phyloP scores from a whole-genome alignment of 2,888 invertebrate species.

The Danaus chrysippus region DNA sequence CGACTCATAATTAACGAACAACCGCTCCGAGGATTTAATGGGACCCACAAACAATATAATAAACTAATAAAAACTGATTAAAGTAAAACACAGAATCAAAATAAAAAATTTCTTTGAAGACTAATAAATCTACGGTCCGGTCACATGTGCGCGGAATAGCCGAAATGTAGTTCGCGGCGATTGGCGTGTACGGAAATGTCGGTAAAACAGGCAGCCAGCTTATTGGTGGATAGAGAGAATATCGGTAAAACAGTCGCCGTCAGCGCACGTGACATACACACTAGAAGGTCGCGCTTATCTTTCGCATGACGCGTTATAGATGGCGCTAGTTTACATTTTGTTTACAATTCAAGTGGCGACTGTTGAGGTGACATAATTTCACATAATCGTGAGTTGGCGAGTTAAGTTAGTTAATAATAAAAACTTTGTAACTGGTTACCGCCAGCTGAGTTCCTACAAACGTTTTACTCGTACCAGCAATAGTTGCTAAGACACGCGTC shows the following conservation, averaged over 20 bases:
- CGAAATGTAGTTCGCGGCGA: constrained; percentile 46
- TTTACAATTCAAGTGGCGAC: constrained; percentile 47
- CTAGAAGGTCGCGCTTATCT: constrained; percentile 36
- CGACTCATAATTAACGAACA: constrained; percentile 49
- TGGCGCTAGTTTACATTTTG: constrained; percentile 49
- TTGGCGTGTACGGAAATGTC: constrained; percentile 48
- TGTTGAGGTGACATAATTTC: constrained; percentile 59
- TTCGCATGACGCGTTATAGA: constrained; percentile 37
- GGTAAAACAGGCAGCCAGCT: constrained; percentile 38
- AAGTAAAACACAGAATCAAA: constrained; percentile 17
- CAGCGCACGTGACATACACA: constrained; percentile 55
- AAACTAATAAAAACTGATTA: constrained; percentile 5
- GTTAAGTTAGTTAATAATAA: constrained; percentile 35
- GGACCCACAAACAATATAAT: constrained; percentile 9
- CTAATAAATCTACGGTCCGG: constrained; percentile 40
- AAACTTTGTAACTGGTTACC: constrained; percentile 30
- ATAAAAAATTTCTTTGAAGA: constrained; percentile 28
- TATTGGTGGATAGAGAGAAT: constrained; percentile 44
- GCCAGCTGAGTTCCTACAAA: constrained; percentile 11
- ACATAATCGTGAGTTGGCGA: constrained; percentile 42
- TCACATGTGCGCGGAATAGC: constrained; percentile 69
- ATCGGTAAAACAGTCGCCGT: constrained; percentile 48
- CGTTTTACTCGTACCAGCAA: constrained; percentile 8
- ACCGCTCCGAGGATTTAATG: constrained; percentile 24
- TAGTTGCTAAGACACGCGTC: constrained; percentile 11